Conservation (phyloP, 2,113 vertebrate species). For the Callospermophilus lateralis region DNA sequence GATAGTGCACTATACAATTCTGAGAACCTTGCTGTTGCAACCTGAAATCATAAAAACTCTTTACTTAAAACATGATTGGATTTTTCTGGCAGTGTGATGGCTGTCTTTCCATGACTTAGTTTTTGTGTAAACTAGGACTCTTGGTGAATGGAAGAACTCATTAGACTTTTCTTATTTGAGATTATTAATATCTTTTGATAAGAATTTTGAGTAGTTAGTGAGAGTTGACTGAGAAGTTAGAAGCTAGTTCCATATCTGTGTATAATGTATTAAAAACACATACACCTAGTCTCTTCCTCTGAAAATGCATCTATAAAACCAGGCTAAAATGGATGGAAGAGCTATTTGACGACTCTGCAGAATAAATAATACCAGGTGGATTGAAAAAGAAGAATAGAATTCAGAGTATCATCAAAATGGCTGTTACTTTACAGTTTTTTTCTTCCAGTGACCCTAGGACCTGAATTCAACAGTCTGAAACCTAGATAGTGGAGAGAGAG, state of each 20-base stretch:
- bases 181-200: slow-evolving; percentile 11
- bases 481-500: background rate
- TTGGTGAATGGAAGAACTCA: slow-evolving; percentile 1
- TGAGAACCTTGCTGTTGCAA: slow-evolving; percentile 6
- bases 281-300: background rate
- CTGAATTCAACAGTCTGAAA: background rate
- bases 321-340: background rate
- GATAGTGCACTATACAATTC: background rate
- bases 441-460: background rate
- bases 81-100: slow-evolving; percentile 27
- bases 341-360: background rate
- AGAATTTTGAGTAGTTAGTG: slow-evolving; percentile 27
- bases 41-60: slow-evolving; percentile 2
- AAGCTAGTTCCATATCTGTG: slow-evolving; percentile 3
- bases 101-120: background rate
- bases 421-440: background rate
- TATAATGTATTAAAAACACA: slow-evolving; percentile 34
- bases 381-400: slow-evolving; percentile 45
- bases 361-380: slow-evolving; percentile 13
- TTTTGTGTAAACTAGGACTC: background rate
- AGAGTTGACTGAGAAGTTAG: slow-evolving; percentile 21
- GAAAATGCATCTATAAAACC: slow-evolving; percentile 21
- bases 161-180: slow-evolving; percentile 9
- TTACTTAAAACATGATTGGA: background rate
- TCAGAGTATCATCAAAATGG: background rate